Percentiles rank a stretch among this genome's conserved stretches.
These are phyloP conservation scores for Metacarcinus magister DNA, from an alignment of 2,888 invertebrate species.

Conservation along the genomic window DNA sequence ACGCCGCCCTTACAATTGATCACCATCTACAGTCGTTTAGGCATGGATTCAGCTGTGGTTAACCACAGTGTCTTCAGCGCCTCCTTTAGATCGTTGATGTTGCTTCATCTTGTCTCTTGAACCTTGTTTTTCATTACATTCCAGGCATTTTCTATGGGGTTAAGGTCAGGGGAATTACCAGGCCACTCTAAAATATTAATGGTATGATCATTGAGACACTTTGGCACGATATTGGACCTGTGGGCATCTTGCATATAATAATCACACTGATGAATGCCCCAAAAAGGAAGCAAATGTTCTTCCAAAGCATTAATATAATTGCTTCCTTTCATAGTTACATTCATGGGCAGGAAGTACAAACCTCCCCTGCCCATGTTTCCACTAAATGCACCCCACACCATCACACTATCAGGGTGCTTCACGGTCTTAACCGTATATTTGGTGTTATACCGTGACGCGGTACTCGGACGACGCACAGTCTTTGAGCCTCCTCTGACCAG, in stretches of 20 bases:
- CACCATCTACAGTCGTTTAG: neutral
- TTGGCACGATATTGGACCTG: neutral
- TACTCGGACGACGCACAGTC: neutral
- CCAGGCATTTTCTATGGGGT: neutral
- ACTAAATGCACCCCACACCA: neutral
- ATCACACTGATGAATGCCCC: neutral
- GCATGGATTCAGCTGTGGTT: neutral
- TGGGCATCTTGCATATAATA: slow-evolving; percentile 1
- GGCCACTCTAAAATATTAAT: slow-evolving; percentile 30
- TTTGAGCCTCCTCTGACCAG: slow-evolving; percentile 1
- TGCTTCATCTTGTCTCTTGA: neutral
- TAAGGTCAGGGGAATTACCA: neutral
- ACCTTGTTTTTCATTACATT: neutral
- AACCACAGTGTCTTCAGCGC: neutral
- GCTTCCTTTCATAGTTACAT: neutral
- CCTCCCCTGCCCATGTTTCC: neutral
- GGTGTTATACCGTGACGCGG: neutral
- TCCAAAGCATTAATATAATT: neutral
- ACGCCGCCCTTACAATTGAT: neutral
- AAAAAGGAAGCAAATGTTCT: neutral
- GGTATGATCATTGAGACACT: neutral
- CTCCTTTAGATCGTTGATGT: too few species aligned
- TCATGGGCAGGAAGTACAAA: neutral
- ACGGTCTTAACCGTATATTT: neutral
- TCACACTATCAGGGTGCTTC: neutral